Conservation (phyloP, 2,113 vertebrate genomes). For the Tragelaphus imberbis region DNA sequence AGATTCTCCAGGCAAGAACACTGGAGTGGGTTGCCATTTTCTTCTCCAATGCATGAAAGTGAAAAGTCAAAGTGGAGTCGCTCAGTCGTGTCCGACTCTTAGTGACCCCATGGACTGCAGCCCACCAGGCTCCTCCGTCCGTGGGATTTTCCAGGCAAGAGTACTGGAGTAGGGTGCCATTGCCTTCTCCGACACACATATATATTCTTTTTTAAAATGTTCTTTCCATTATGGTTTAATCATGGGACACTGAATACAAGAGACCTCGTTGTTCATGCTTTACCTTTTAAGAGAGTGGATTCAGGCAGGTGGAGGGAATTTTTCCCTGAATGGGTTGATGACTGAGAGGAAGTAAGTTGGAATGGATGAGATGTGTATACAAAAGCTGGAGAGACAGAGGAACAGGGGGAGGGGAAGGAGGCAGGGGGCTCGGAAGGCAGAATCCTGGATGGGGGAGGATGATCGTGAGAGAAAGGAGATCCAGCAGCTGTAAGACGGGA, state of each 20-base stretch:
- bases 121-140: too few species aligned
- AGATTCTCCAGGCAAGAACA: too few species aligned
- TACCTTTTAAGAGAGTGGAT: neutral
- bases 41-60: too few species aligned
- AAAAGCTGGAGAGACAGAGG: neutral
- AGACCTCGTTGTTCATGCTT: neutral
- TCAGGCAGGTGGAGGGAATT: neutral
- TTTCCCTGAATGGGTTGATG: neutral
- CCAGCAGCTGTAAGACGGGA: neutral
- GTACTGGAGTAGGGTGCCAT: too few species aligned
- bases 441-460: neutral
- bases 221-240: neutral
- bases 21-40: too few species aligned
- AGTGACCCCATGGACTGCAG: too few species aligned
- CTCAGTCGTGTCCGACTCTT: too few species aligned
- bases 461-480: neutral
- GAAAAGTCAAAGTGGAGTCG: too few species aligned
- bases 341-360: neutral
- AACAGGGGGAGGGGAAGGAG: neutral
- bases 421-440: neutral
- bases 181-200: neutral
- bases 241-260: neutral
- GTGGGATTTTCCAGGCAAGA: too few species aligned
- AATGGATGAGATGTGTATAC: neutral
- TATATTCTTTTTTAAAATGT: neutral